A percentile compares a stretch with the other conserved stretches of the same genome.
Evolutionary conservation across 2,113 vertebrate genomes (phyloP).

Genomic region (Formicarius rufipectus): DNA sequence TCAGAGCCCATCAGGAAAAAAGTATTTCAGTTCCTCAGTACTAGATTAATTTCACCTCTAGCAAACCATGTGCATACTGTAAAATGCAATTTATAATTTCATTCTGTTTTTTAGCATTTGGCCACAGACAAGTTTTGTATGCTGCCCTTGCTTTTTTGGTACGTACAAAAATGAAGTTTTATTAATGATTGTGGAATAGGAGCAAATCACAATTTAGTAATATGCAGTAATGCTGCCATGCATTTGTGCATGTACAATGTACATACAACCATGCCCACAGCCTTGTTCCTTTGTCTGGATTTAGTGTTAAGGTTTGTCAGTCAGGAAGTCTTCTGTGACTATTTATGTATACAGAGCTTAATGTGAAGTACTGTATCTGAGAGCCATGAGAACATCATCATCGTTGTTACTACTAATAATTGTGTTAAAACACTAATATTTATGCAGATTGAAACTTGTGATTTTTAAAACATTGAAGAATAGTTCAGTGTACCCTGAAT

Average conservation of each 20-base stretch:
- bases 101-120: slow-evolving; percentile 75
- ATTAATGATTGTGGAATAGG: background rate
- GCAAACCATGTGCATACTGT: background rate
- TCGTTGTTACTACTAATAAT: background rate
- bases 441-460: background rate
- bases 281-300: background rate
- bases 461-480: background rate
- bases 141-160: slow-evolving; percentile 79
- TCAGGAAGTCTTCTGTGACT: background rate
- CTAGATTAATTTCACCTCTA: background rate
- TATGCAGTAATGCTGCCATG: background rate
- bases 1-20: background rate
- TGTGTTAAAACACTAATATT: background rate
- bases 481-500: background rate
- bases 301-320: background rate
- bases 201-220: background rate
- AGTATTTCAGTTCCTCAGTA: background rate
- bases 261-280: background rate
- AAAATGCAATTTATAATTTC: slow-evolving; percentile 37
- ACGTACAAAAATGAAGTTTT: slow-evolving; percentile 47
- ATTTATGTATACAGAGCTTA: background rate
- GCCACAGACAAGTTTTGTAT: slow-evolving; percentile 74
- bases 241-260: background rate
- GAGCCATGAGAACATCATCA: background rate
- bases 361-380: background rate